Percentiles rank a stretch among this genome's conserved stretches.
Evolutionary conservation across 1,140 invertebrate genomes (phyloP).

Genomic region (Latrodectus geometricus): DNA sequence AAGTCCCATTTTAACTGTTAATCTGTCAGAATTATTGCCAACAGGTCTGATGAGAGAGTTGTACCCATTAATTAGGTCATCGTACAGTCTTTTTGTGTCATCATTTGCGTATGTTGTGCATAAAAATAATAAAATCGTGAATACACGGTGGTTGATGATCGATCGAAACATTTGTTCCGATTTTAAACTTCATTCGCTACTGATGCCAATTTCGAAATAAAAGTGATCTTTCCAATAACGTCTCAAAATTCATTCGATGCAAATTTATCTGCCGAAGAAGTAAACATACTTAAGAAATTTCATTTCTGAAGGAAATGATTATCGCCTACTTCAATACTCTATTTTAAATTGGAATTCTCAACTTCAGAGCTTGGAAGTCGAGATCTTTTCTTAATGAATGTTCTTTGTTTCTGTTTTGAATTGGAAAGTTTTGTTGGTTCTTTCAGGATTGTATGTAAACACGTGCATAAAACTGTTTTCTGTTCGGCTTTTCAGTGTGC

Average conservation of each 20-base stretch:
- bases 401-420: neutral
- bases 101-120: slow-evolving; percentile 66
- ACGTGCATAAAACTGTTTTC: slow-evolving; percentile 35
- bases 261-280: neutral
- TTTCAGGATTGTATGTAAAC: slow-evolving; percentile 12
- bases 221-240: neutral
- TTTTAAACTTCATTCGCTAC: neutral
- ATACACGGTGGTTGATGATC: slow-evolving; percentile 6
- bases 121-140: slow-evolving; percentile 10
- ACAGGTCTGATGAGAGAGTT: slow-evolving; percentile 97
- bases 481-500: slow-evolving; percentile 18
- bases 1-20: slow-evolving; percentile 96
- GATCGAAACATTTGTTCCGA: neutral
- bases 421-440: neutral
- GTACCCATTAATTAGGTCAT: slow-evolving; percentile 95
- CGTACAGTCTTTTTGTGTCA: slow-evolving; percentile 93
- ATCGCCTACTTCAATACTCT: neutral
- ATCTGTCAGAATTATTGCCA: slow-evolving; percentile 91
- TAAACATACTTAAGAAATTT: neutral
- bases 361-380: neutral
- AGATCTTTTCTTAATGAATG: neutral
- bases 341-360: neutral
- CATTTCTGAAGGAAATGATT: neutral
- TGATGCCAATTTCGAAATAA: neutral
- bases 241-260: neutral